These are phyloP conservation scores for Madoqua kirkii DNA, from an alignment of 2,113 vertebrate genomes.

Conservation along the genomic window DNA sequence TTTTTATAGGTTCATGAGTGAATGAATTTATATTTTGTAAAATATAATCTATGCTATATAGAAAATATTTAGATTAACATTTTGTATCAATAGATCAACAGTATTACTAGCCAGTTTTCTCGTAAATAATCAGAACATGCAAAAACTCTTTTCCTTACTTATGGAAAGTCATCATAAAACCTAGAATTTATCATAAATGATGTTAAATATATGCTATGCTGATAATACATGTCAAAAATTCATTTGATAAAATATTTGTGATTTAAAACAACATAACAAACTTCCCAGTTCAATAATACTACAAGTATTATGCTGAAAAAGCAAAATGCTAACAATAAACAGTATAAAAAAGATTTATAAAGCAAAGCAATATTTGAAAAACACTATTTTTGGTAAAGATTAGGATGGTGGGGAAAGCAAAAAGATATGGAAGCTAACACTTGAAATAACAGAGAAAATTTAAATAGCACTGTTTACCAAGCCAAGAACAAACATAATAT, in stretches of 20 bases:
- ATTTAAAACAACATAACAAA: background rate
- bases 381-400: background rate
- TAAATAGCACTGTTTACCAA: background rate
- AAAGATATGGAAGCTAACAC: background rate
- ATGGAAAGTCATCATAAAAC: background rate
- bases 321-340: background rate
- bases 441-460: background rate
- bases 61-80: background rate
- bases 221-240: background rate
- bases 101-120: background rate
- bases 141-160: background rate
- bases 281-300: background rate
- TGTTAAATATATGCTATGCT: background rate
- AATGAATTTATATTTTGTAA: background rate
- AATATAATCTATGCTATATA: background rate
- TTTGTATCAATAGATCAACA: background rate
- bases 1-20: background rate
- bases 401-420: background rate
- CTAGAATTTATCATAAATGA: background rate
- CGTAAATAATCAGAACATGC: background rate
- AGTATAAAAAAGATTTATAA: background rate
- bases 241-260: background rate
- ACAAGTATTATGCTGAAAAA: background rate
- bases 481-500: background rate
- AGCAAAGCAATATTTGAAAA: background rate